Evolutionary conservation across 2,888 invertebrate species (phyloP).

Genomic region (Eledona agricola): DNA sequence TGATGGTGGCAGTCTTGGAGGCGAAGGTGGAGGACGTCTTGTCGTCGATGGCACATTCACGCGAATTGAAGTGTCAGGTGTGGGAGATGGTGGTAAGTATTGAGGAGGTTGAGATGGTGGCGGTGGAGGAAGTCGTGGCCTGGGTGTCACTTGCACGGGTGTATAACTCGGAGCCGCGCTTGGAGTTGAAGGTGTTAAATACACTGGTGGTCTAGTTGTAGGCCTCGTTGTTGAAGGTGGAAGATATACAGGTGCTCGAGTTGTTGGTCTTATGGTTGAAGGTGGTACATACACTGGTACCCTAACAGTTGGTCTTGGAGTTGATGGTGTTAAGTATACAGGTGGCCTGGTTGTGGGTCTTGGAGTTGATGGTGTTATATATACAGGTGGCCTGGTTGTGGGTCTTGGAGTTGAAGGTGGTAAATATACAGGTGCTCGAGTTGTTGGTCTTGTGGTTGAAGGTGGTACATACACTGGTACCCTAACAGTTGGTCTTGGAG

Average conservation of each 20-base stretch:
- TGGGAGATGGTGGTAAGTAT: slow-evolving; percentile 8
- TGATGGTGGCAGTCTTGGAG: slow-evolving; percentile 3
- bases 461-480: slow-evolving; percentile 8
- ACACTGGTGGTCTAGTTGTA: slow-evolving; percentile 4
- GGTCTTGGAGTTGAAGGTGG: neutral
- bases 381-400: no score
- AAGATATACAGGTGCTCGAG: neutral
- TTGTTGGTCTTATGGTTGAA: slow-evolving; percentile 12
- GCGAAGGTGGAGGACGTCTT: neutral
- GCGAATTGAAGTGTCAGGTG: neutral
- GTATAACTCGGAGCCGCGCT: neutral
- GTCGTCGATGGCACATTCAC: no score
- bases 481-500: slow-evolving; percentile 17
- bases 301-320: slow-evolving; percentile 17
- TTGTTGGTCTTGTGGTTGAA: slow-evolving; percentile 10
- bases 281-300: slow-evolving; percentile 8
- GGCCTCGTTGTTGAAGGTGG: neutral
- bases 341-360: neutral
- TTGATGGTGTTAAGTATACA: neutral
- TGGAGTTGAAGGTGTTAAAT: slow-evolving; percentile 6
- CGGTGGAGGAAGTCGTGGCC: neutral
- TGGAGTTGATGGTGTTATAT: neutral
- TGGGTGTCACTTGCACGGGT: neutral
- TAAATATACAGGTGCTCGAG: slow-evolving; percentile 1
- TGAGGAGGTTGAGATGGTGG: slow-evolving; percentile 6